Evolutionary conservation across 2,797 vertebrate genomes (phyloP).

Genomic region (Synanceia verrucosa): DNA sequence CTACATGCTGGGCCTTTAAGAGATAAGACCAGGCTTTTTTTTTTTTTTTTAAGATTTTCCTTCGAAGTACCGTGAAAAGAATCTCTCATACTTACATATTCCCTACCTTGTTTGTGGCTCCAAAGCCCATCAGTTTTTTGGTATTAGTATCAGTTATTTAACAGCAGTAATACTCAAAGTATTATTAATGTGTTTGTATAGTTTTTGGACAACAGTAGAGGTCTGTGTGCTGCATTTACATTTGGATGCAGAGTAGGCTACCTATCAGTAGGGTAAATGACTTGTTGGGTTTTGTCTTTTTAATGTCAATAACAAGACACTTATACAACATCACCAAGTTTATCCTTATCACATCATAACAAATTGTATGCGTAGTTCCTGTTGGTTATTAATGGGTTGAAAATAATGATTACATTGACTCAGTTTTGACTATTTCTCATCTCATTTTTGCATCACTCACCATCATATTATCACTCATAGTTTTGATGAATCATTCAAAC

Average conservation of each 20-base stretch:
- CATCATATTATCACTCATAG: not conserved
- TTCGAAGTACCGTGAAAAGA: not conserved
- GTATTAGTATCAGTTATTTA: too few species aligned
- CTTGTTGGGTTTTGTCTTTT: not conserved
- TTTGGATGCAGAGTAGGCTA: not conserved
- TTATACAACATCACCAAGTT: not conserved
- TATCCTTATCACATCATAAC: not conserved
- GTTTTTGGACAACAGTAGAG: not conserved
- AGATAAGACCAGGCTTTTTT: not conserved
- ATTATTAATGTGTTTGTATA: not conserved
- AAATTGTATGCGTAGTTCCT: not conserved
- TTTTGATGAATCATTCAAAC: conserved; percentile 1
- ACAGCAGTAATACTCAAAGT: too few species aligned
- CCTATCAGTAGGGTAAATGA: not conserved
- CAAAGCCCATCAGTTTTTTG: not conserved
- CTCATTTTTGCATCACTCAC: not conserved
- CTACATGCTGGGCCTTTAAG: too few species aligned
- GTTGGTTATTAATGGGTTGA: not conserved
- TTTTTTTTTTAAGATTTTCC: not conserved
- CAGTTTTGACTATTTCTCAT: not conserved
- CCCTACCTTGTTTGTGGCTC: not conserved
- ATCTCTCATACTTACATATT: not conserved
- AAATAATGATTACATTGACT: not conserved
- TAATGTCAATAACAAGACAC: not conserved
- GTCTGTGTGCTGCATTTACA: not conserved